Evolutionary conservation across 2,113 vertebrate genomes (phyloP), one percentile per base, ranked within the genome.

Genomic region (Poeciliopsis prolifica): DNA sequence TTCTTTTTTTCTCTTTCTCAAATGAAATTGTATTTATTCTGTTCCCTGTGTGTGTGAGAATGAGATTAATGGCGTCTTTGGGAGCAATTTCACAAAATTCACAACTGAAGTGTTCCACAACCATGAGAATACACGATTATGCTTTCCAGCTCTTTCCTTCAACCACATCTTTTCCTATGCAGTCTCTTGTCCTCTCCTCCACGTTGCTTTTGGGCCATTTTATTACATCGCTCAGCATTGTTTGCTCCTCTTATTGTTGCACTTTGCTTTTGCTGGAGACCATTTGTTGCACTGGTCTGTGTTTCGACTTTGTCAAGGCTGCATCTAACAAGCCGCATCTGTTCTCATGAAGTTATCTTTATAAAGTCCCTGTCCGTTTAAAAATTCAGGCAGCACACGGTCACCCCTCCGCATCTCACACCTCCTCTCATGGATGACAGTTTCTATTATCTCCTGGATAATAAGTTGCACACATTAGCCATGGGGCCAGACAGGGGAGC

Each of bases 371-470:
- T 64, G 26, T 65, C 66, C 80, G 69, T 77, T 86, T 75, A 83
- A 87, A 84, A 78, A 85, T 79, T 76, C 77, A 85, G 67, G 19
- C 28, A 81, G 68, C 76, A 78, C 75, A 70, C 8, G 10, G 17
- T 60, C 62, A 1, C 63, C 40, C 33, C 30, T 67, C 69, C 76
- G 54, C 35, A 10, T 42, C 66, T 66, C 66, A 60, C 65, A 61
- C 76, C 73, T 26, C 61, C 61, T 80, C 80, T 78, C 77, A 61
- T 62, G 72, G 80, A 83, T 87, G 88, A 88, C 88, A 90, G 72
- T 77, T 89, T 78, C 72, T 80, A 86, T 90, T 87, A 92, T 85
- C 83, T 85, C 81, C 68, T 76, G 54, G 82, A 86, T 87, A 91
- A 88, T 84, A 88, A 80, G 24, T 87, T 79, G 82, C 77, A 78